phyloP scores from a whole-genome alignment of 2,113 vertebrate genomes.

The Sturnus vulgaris region DNA sequence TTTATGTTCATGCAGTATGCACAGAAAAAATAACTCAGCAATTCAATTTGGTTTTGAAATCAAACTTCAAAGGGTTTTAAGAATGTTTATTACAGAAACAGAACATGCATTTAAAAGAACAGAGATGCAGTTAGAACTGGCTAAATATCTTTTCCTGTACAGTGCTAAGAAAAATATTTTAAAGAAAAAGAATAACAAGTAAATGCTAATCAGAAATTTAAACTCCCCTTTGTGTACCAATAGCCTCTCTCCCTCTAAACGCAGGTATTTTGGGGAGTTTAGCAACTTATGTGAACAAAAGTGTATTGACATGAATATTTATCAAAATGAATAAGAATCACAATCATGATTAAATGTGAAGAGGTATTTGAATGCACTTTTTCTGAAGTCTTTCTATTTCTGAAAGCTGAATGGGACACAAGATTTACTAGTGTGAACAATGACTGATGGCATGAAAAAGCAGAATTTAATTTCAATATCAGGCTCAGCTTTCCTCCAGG shows the following conservation, averaged over 20 bases:
- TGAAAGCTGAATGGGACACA: background rate
- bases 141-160: background rate
- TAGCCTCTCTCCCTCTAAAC: background rate
- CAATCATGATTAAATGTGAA: background rate
- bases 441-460: background rate
- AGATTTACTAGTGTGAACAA: background rate
- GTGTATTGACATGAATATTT: background rate
- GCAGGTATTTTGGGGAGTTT: background rate
- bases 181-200: background rate
- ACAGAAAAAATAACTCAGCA: background rate
- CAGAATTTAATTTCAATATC: background rate
- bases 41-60: slow-evolving; percentile 32
- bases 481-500: background rate
- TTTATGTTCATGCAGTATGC: background rate
- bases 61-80: slow-evolving; percentile 18
- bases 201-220: background rate
- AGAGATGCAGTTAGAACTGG: background rate
- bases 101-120: background rate
- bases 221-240: background rate
- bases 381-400: background rate
- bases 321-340: background rate
- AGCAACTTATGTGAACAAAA: background rate
- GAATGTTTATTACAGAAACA: background rate
- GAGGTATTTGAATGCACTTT: background rate
- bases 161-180: background rate